Evolutionary conservation across 2,113 vertebrate species (phyloP).

Genomic region (mouse (Mus musculus)): DNA sequence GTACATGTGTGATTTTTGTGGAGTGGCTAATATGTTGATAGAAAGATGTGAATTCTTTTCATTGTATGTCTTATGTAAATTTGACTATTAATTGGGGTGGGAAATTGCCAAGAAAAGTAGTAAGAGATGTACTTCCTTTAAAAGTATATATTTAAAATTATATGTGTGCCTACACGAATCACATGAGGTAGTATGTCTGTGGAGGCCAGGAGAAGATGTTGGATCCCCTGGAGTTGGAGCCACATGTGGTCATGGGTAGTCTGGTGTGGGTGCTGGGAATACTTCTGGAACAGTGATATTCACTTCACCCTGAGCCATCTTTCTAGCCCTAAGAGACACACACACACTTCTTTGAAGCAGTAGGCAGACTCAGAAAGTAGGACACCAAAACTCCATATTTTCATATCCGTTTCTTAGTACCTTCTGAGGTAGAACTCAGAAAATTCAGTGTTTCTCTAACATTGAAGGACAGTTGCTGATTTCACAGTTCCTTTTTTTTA

Average conservation of each 20-base stretch:
- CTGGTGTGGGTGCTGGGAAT: not conserved
- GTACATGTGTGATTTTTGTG: conserved; percentile 1
- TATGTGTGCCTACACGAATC: not conserved
- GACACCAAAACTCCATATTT: not conserved
- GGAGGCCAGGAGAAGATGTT: not conserved
- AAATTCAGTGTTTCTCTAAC: not conserved
- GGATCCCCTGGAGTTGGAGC: not conserved
- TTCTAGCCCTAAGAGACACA: not conserved
- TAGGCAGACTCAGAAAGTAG: not conserved
- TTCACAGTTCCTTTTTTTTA: not conserved
- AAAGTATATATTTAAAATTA: not conserved
- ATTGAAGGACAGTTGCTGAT: not conserved
- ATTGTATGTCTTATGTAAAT: not conserved
- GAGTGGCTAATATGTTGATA: not conserved
- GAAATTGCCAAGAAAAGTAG: not conserved
- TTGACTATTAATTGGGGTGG: not conserved
- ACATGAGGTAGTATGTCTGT: too few species aligned
- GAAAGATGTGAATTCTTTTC: not conserved
- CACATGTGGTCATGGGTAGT: not conserved
- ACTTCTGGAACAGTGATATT: not conserved
- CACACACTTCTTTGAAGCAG: not conserved
- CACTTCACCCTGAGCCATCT: not conserved
- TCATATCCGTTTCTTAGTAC: conserved; percentile 2
- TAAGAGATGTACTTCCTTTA: not conserved
- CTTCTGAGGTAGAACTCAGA: not conserved